Conservation (phyloP, 2,797 vertebrate species). For the Lophura swinhoii region DNA sequence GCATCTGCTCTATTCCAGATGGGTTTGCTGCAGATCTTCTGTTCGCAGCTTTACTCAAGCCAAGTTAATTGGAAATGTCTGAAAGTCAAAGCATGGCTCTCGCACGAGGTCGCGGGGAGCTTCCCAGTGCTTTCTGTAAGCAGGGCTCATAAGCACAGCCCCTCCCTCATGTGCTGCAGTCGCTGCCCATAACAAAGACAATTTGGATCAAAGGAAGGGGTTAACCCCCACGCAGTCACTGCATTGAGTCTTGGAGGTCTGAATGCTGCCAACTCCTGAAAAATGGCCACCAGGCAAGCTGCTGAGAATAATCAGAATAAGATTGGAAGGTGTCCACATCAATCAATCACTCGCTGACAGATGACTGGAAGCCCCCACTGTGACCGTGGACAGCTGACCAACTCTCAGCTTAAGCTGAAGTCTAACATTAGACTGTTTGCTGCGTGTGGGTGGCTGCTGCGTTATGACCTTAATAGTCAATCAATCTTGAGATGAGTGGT, state of each 20-base stretch:
- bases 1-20: neutral
- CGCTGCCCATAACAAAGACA: constrained; percentile 34
- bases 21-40: neutral
- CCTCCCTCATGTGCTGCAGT: accelerated
- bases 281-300: constrained; percentile 89
- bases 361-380: constrained; percentile 85
- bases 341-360: constrained; percentile 94
- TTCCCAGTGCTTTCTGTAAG: neutral
- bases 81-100: neutral
- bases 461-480: constrained; percentile 89
- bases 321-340: constrained; percentile 89
- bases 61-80: neutral
- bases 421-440: constrained; percentile 72
- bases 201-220: constrained; percentile 76
- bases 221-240: constrained; percentile 65
- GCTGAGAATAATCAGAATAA: constrained; percentile 75
- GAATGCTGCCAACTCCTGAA: constrained; percentile 80
- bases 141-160: neutral
- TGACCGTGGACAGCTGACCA: constrained; percentile 89
- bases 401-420: constrained; percentile 78
- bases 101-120: neutral
- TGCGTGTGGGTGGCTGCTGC: constrained; percentile 71
- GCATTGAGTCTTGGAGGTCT: constrained; percentile 76
- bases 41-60: neutral
- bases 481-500: constrained; percentile 81